Evolutionary conservation across 1,140 invertebrate genomes (phyloP), one percentile per base, ranked within the genome.

Genomic region (Ceratitis capitata): DNA sequence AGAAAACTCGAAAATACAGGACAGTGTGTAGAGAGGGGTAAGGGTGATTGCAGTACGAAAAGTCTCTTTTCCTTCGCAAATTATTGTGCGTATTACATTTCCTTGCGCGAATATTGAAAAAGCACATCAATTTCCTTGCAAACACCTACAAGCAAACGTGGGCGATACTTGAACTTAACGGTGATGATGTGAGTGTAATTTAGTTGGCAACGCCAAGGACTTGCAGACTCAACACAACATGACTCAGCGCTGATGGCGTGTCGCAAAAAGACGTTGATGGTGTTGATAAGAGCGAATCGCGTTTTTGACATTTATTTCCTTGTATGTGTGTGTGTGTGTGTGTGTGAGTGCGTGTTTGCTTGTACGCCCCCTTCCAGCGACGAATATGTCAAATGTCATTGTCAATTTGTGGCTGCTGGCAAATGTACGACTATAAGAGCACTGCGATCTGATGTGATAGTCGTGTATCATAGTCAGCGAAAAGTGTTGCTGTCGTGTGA

Each of bases 341-440:
- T 61, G 35, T 32, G 32, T 32, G 7, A 12, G 32, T 69, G 61
- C 39, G 19, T 78, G 69, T 61, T 3, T 19, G 19, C 10, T 23
- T 42, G 9, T 23, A 32, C 39, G 69, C 69, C 69, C 14, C 26
- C 19, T 6, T 45, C n/a, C 39, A 78, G 69, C 69, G 69, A 9
- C 69, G n/a, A 78, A 78, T 78, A 78, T 78, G 69, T 78, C 69
- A 78, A 45, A 78, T 78, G 69, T 78, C 69, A 45, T 45, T 78
- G 69, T 42, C 69, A n/a, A 78, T 78, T 78, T 78, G 64, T 16
- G 64, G 64, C 64, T 39, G 19, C 16, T 42, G 64, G 64, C 64
- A 74, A 10, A 74, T 74, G 64, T 29, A 14, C 26, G 5, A 3
- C 1, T n/a, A n/a, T n/a, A n/a, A n/a, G n/a, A n/a, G 61, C 14